Base-by-base conservation (phyloP, 2,888 invertebrate genomes). In the Heteropelma amictum region DNA sequence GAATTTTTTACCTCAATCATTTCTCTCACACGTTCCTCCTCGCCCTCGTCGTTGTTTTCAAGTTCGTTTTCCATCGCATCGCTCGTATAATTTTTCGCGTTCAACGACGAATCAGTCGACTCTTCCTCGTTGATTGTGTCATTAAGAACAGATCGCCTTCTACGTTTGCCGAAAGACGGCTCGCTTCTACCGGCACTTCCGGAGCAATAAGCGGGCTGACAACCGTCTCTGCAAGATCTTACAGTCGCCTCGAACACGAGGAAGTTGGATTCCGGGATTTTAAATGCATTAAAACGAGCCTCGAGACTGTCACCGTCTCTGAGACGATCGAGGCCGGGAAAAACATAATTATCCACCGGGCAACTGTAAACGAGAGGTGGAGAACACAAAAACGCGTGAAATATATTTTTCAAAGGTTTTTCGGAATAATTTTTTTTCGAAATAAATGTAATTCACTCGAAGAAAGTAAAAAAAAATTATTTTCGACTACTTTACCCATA, bases 241-340 rank as follows among this genome's bases (percentile, higher is more conserved):
- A 97, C 97, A 0, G 96, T 97, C 0, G 97, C 97, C 89, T 97
- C 97, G 84, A 97, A 97, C 0, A 97, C 96, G 80, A 97, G 90
- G 91, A 97, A 97, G 89, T 97, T 97, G 0, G 97, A 97, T 90
- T 97, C 97, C 0, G 97, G 97, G 79, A 97, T 97, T 90, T 97
- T 97, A 87, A 97, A 97, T 0, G 97, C 97, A 88, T 97, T 97
- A 88, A 97, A 97, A 83, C 96, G 92, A 0, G 97, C 97, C 90
- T 97, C 97, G 61, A 97, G 90, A 2, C 95, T 96, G 85, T 97
- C 96, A 0, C 96, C 95, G 82, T 93, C 96, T 21, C 97, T 92
- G 0, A 96, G 93, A 84, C 95, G 94, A 86, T 97, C 97, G 80
- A 97, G 88, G 85, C 97, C 96, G 0, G 97, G 97, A 91, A 97